Evolutionary conservation across 2,113 vertebrate species (phyloP), one percentile per base, ranked within the genome.

Genomic region (Melanotaenia duboulayi): DNA sequence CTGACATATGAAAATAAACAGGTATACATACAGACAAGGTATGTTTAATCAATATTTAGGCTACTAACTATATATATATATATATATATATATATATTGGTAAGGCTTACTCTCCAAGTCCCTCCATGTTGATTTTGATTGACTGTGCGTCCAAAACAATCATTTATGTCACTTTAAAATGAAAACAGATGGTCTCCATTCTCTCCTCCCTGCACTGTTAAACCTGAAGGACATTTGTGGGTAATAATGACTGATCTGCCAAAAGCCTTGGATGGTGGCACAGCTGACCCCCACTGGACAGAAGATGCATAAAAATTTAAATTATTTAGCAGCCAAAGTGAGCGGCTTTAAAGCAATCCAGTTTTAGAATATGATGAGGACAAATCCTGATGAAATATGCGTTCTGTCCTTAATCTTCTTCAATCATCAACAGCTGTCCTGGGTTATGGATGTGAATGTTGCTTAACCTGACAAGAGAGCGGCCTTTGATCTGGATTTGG

Each of bases 321-420:
- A 83, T 84, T 56, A 86, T 87, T 86, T 82, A 80, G 68, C 37
- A 35, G 80, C 65, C 78, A 74, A 87, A 89, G 69, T 77, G 50
- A 82, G 57, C 40, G 83, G 82, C 74, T 92, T 89, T 83, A 77
- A 67, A 72, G 73, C 62, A 74, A 87, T 90, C 81, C 80, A 76
- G 55, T 86, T 89, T 87, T 64, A 70, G 20, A 85, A 56, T 81
- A 44, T 83, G 86, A 87, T 14, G 19, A 35, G 60, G 74, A 81
- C 85, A 84, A 93, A 91, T 91, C 89, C 86, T 76, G 84, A 91
- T 92, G 84, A 92, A 92, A 91, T 89, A 73, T 90, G 77, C 71
- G 67, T 35, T 65, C 85, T 78, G 78, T 64, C 81, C 86, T 76
- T 89, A 91, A 93, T 93, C 90, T 86, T 65, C 65, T 32, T 71